phyloP scores from a whole-genome alignment of 2,113 vertebrate species.

The Zapus hudsonius region DNA sequence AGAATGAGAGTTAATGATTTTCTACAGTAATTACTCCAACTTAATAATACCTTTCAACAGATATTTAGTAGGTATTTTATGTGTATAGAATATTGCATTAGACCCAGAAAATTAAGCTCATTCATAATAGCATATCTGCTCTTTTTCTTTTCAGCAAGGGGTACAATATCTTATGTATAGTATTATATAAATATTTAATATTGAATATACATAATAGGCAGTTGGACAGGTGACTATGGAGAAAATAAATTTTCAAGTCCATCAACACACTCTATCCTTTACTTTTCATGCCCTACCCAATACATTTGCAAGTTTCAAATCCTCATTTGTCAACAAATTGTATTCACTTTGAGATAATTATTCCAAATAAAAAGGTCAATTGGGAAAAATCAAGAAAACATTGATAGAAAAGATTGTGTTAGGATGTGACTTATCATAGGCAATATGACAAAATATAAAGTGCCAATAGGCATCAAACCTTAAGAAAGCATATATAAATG shows the following conservation, averaged over 20 bases:
- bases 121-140: not conserved
- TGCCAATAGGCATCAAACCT: not conserved
- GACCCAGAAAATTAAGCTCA: not conserved
- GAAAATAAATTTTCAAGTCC: not conserved
- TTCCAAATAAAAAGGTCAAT: not conserved
- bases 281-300: not conserved
- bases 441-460: not conserved
- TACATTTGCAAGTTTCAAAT: not conserved
- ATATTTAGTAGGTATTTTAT: not conserved
- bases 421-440: not conserved
- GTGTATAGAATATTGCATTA: not conserved
- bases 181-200: not conserved
- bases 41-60: not conserved
- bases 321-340: constrained; percentile 39
- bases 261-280: not conserved
- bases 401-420: not conserved
- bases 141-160: not conserved
- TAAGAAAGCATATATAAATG: not conserved
- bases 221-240: not conserved
- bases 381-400: constrained; percentile 10
- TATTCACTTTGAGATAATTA: constrained; percentile 34
- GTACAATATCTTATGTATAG: not conserved
- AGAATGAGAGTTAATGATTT: not conserved
- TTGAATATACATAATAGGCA: not conserved
- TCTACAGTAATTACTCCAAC: not conserved